Conservation (phyloP, 2,888 invertebrate genomes). For the Barypeithes pellucidus region DNA sequence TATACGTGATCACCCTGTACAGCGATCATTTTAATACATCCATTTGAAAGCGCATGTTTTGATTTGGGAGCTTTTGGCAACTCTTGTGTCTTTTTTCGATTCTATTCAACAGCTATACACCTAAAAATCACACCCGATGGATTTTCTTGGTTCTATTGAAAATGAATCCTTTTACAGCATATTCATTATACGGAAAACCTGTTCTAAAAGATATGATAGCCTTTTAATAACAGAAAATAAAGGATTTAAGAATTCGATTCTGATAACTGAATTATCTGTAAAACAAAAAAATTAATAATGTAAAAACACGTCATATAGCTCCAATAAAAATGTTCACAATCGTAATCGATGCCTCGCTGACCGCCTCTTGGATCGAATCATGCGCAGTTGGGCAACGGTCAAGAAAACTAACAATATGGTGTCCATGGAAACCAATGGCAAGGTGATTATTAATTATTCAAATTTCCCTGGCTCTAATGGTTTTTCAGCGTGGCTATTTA, state of each 20-base stretch:
- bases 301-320: slow-evolving; percentile 28
- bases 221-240: not conserved
- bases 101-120: no score
- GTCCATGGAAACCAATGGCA: slow-evolving; percentile 64
- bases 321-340: slow-evolving; percentile 37
- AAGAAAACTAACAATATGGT: slow-evolving; percentile 46
- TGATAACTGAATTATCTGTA: not conserved
- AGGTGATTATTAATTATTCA: slow-evolving; percentile 68
- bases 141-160: no score
- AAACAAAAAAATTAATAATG: slow-evolving; percentile 23
- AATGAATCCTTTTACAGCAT: no score
- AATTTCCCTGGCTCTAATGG: slow-evolving; percentile 64
- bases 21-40: no score
- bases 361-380: slow-evolving; percentile 27
- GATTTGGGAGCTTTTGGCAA: no score
- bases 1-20: no score
- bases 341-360: slow-evolving; percentile 40
- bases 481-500: slow-evolving; percentile 22
- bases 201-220: no score
- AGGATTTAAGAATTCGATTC: not conserved
- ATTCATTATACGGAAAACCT: no score
- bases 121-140: no score
- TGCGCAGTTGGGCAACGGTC: slow-evolving; percentile 46
- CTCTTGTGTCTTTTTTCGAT: no score
- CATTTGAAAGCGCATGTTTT: no score